Evolutionary conservation across 2,113 vertebrate species (phyloP).

Genomic region (Chloropsis cyanopogon): DNA sequence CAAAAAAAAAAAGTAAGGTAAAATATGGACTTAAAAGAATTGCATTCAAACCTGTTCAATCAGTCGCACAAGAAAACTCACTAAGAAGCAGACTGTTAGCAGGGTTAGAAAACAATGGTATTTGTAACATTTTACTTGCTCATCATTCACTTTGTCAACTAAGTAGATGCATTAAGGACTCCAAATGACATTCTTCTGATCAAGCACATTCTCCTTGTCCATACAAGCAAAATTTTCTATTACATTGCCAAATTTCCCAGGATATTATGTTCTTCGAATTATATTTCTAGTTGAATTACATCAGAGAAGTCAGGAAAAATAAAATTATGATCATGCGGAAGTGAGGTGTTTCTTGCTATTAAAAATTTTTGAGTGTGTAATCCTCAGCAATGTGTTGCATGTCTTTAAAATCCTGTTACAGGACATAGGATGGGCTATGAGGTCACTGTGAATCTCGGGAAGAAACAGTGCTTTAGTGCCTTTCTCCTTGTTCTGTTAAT

Average conservation of each 20-base stretch:
- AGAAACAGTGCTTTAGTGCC: neutral
- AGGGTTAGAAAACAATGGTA: neutral
- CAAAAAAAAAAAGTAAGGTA: neutral
- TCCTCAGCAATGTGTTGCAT: neutral
- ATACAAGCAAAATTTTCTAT: neutral
- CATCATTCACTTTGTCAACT: neutral
- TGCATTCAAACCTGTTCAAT: neutral
- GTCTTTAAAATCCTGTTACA: neutral
- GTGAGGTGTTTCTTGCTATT: neutral
- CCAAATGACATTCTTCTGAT: neutral
- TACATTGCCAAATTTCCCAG: neutral
- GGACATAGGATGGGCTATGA: neutral
- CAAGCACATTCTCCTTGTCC: neutral
- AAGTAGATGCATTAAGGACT: neutral
- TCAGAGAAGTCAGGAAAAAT: neutral
- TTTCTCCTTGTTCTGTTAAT: neutral
- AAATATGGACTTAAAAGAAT: neutral
- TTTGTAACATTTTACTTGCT: neutral
- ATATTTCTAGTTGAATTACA: neutral
- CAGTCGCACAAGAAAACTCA: neutral
- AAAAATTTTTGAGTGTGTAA: neutral
- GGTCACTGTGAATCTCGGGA: neutral
- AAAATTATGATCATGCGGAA: neutral
- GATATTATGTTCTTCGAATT: neutral
- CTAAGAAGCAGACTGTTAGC: neutral